Conservation (phyloP, 2,113 vertebrate species). For the Tachycineta bicolor region DNA sequence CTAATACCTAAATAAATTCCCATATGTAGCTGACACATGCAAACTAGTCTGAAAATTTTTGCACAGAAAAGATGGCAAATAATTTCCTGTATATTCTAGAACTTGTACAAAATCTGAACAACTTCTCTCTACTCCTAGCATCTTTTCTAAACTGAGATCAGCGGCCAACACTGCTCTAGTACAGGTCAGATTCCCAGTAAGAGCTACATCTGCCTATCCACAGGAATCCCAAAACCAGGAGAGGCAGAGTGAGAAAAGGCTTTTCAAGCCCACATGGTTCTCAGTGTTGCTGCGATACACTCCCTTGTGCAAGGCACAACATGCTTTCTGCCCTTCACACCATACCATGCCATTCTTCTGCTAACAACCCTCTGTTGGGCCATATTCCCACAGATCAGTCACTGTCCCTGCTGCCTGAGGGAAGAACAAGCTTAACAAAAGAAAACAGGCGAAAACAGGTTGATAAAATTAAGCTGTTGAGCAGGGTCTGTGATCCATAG, state of each 20-base stretch:
- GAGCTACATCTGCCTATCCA: background rate
- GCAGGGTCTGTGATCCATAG: background rate
- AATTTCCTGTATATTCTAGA: background rate
- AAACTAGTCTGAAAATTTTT: background rate
- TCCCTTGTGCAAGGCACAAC: background rate
- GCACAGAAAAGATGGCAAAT: background rate
- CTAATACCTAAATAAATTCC: background rate
- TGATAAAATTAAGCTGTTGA: background rate
- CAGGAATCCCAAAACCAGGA: background rate
- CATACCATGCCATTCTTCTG: background rate
- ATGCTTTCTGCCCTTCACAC: background rate
- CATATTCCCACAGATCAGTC: fast-evolving
- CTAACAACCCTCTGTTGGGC: background rate
- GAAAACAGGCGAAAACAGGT: background rate
- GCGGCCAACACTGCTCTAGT: background rate
- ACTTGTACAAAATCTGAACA: background rate
- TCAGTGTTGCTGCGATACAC: background rate
- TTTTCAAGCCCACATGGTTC: fast-evolving
- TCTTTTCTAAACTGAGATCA: background rate
- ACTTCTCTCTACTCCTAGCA: background rate
- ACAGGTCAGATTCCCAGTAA: background rate
- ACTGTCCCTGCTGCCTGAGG: fast-evolving
- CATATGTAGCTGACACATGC: background rate
- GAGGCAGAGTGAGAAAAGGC: background rate
- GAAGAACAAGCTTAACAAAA: background rate